Evolutionary conservation across 1,140 invertebrate genomes (phyloP).

Genomic region (Lycorma delicatula): DNA sequence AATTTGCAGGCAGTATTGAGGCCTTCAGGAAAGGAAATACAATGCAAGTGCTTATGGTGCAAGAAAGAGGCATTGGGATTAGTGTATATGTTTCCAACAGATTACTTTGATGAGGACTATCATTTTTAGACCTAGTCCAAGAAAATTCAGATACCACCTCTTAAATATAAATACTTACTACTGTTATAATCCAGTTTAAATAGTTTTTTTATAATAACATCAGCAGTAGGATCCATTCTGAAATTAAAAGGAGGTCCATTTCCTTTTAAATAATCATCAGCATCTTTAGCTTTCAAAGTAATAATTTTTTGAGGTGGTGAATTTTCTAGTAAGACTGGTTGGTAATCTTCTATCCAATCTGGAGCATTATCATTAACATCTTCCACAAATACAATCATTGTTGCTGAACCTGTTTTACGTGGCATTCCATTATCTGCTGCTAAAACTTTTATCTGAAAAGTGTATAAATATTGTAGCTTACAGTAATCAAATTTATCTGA

Average conservation of each 20-base stretch:
- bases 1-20: too few relatives aligned
- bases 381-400: conserved; percentile 84
- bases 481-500: too few relatives aligned
- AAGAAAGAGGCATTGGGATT: too few relatives aligned
- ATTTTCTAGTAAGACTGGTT: conserved; percentile 83
- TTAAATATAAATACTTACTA: conserved; percentile 54
- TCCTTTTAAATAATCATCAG: conserved; percentile 84
- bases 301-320: conserved; percentile 77
- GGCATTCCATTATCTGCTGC: conserved; percentile 90
- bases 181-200: conserved; percentile 91
- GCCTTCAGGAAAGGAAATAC: too few relatives aligned
- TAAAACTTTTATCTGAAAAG: conserved; percentile 70
- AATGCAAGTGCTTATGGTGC: too few relatives aligned
- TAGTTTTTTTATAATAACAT: conserved; percentile 79
- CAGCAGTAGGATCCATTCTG: conserved; percentile 79
- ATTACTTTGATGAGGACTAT: too few relatives aligned
- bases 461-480: too few relatives aligned
- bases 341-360: conserved; percentile 81
- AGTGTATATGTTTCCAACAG: too few relatives aligned
- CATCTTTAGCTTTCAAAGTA: conserved; percentile 88
- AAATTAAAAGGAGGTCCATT: conserved; percentile 93
- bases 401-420: conserved; percentile 88
- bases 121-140: too few relatives aligned
- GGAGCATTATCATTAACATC: conserved; percentile 95
- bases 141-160: too few relatives aligned